phyloP scores from a whole-genome alignment of 2,888 invertebrate species.

The Euproctis similis region DNA sequence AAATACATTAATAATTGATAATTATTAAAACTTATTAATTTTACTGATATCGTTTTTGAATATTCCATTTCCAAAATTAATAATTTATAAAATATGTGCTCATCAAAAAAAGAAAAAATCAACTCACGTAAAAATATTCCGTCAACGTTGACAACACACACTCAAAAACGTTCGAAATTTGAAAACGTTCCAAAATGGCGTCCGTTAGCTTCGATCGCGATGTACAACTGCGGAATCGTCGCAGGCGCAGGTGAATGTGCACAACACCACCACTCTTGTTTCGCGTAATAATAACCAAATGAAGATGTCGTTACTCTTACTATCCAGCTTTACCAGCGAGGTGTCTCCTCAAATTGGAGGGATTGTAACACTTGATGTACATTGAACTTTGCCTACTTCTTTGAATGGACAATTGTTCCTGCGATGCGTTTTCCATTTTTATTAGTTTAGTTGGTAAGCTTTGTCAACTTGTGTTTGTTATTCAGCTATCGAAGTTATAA shows the following conservation, averaged over 20 bases:
- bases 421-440: conserved; percentile 45
- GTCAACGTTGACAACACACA: conserved; percentile 48
- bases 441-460: conserved; percentile 27
- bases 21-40: no score
- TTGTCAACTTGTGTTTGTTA: conserved; percentile 6
- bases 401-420: conserved; percentile 50
- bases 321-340: conserved; percentile 28
- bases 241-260: conserved; percentile 66
- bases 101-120: conserved; percentile 11
- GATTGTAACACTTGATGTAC: conserved; percentile 50
- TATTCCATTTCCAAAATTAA: neutral
- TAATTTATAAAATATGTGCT: conserved; percentile 1
- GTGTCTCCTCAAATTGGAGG: conserved; percentile 45
- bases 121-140: conserved; percentile 29
- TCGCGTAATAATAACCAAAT: conserved; percentile 44
- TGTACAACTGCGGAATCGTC: conserved; percentile 57
- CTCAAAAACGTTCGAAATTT: conserved; percentile 30
- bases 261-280: conserved; percentile 60
- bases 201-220: conserved; percentile 34
- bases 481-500: no score
- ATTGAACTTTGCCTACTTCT: conserved; percentile 68
- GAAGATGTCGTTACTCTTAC: conserved; percentile 35
- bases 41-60: no score
- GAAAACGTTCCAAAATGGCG: conserved; percentile 39
- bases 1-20: no score